Base-by-base conservation (phyloP, 2,888 invertebrate species). In the Apamea anceps region DNA sequence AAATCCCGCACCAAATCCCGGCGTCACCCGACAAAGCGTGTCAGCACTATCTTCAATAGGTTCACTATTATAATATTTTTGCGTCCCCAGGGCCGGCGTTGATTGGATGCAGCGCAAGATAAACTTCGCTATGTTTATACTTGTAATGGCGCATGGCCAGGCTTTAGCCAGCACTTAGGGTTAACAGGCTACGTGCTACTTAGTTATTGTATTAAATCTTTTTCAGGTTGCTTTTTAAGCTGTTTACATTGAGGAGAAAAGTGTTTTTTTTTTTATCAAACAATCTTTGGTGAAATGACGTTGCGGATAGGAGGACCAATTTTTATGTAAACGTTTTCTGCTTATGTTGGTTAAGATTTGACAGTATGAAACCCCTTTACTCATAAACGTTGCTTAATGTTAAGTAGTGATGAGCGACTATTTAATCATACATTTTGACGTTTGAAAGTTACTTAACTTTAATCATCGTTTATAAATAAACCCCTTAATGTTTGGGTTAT, bases 21-120 rank as follows among this genome's bases (percentile, higher is more conserved):
- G 86, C 74, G 81, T 85, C 81, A 74, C 76, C 79, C 81, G 57
- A 72, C 82, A 77, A 37, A 48, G 7, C n/a, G 15, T 73, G 65
- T 66, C 88, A 80, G 28, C 88, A 87, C 88, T 88, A 88, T 78
- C 74, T 79, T 72, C 87, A 88, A 88, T 88, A 88, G 87, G 85
- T 88, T 82, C 79, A 75, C 80, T 88, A 88, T 91, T 91, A 90
- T 90, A 89, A 89, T 93, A 93, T 94, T 94, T 94, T 93, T 91
- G 91, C 91, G 91, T 90, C 93, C 91, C 93, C 75, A 74, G 93
- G 93, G 94, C 91, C 85, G 88, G 62, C 81, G 88, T 88, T 94
- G 94, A 95, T 95, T 94, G 95, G 93, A 94, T 93, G 93, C 93
- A 91, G 87, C 90, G 89, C 88, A 89, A 91, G 93, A 91, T 89